Conservation (phyloP, 2,888 invertebrate genomes). For the Copidosoma aretas region DNA sequence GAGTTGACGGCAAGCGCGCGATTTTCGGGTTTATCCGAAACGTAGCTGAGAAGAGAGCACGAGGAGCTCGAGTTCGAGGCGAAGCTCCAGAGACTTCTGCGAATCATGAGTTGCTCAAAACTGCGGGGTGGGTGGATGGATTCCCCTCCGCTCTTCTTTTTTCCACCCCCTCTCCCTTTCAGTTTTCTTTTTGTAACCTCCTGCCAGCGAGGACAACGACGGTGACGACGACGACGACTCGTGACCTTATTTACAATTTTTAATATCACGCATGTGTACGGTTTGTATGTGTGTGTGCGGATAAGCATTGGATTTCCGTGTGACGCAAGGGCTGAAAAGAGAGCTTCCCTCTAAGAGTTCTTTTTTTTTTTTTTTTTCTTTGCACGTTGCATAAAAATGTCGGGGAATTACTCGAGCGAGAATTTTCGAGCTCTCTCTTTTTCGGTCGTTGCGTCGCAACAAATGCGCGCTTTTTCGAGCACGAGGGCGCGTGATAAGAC, state of each 20-base stretch:
- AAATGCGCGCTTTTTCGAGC: too few relatives aligned
- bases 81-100: conserved; percentile 15
- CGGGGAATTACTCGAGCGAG: background rate
- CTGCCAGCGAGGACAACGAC: background rate
- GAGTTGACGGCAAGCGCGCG: conserved; percentile 24
- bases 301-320: background rate
- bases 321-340: background rate
- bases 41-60: conserved; percentile 2
- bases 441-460: background rate
- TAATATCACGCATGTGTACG: conserved; percentile 9
- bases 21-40: conserved; percentile 40
- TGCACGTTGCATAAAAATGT: background rate
- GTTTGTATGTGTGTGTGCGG: conserved; percentile 3
- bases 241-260: conserved; percentile 32
- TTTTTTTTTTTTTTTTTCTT: too few relatives aligned
- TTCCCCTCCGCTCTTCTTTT: background rate
- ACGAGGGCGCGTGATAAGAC: too few relatives aligned
- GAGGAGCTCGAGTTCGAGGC: conserved; percentile 18
- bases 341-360: background rate
- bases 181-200: conserved; percentile 5
- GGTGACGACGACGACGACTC: background rate
- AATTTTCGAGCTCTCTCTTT: background rate
- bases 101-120: conserved; percentile 18
- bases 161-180: too few relatives aligned
- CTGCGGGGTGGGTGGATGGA: conserved; percentile 11